phyloP scores from a whole-genome alignment of 2,797 vertebrate genomes.

The Paramormyrops hopkinsi region DNA sequence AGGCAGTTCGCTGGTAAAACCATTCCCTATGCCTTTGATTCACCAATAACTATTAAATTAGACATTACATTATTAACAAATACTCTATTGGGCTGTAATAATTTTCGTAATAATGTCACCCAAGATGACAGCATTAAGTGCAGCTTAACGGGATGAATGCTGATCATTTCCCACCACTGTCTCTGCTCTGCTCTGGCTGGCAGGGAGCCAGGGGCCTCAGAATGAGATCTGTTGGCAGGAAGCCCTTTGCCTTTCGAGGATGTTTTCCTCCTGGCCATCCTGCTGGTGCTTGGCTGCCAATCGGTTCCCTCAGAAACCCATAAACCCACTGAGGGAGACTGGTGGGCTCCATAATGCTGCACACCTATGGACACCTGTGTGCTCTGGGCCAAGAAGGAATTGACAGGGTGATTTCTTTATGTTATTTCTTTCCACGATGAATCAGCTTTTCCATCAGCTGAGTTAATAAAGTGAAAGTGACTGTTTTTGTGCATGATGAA shows the following conservation, averaged over 20 bases:
- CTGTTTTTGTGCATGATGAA: background rate
- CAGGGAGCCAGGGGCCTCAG: conserved; percentile 21
- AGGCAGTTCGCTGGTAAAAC: background rate
- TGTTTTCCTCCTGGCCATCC: conserved; percentile 48
- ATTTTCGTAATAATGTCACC: background rate
- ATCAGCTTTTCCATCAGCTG: background rate
- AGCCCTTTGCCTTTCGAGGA: conserved; percentile 31
- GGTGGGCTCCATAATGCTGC: conserved; percentile 48
- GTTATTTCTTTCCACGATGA: background rate
- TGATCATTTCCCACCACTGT: background rate
- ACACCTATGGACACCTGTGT: conserved; percentile 46
- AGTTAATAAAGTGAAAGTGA: background rate
- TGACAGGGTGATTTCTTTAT: background rate
- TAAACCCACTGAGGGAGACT: conserved; percentile 53
- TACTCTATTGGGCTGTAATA: background rate
- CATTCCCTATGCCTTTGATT: background rate
- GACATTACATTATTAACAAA: background rate
- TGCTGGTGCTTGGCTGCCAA: conserved; percentile 47
- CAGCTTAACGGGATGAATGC: background rate
- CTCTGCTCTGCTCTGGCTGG: conserved; percentile 8
- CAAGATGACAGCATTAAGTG: background rate
- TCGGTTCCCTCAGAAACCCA: conserved; percentile 64
- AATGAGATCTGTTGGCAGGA: conserved; percentile 40
- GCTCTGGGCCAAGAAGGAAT: conserved; percentile 13
- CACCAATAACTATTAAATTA: background rate